Conservation (phyloP, 2,888 invertebrate genomes). For the Crepidodera aurea region DNA sequence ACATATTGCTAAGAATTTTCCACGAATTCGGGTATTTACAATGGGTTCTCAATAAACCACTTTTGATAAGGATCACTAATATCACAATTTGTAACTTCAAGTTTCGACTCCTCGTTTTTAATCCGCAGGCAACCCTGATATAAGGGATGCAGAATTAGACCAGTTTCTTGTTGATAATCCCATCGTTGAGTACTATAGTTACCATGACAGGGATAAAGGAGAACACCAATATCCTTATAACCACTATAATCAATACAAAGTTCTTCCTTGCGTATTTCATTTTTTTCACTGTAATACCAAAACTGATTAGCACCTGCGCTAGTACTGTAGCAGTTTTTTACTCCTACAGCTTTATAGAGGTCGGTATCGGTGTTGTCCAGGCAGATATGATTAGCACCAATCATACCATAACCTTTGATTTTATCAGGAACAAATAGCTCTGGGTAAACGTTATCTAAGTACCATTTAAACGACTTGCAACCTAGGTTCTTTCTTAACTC, state of each 20-base stretch:
- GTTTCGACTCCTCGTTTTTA: neutral
- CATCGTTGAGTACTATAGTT: neutral
- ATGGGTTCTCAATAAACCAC: conserved; percentile 20
- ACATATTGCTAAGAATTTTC: too few species aligned
- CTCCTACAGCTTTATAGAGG: neutral
- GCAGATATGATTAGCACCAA: conserved; percentile 6
- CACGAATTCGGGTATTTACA: neutral
- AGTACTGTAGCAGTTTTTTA: neutral
- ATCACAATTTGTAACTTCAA: conserved; percentile 4
- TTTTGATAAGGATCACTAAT: neutral
- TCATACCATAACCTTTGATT: conserved; percentile 62
- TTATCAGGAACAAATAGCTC: conserved; percentile 98
- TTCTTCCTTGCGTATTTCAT: conserved; percentile 16
- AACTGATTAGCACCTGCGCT: conserved; percentile 4
- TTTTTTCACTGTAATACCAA: conserved; percentile 16
- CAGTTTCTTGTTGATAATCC: conserved; percentile 1
- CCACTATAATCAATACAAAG: conserved; percentile 8
- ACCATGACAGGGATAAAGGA: neutral
- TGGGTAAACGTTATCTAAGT: conserved; percentile 95
- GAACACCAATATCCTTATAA: neutral
- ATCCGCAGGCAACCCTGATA: neutral
- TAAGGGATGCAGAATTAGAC: neutral
- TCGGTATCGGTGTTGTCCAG: neutral
- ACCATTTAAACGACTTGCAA: conserved; percentile 98
- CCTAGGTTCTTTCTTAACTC: conserved; percentile 81